Base-by-base conservation (phyloP, 2,113 vertebrate species). In the Tyrannus savana region DNA sequence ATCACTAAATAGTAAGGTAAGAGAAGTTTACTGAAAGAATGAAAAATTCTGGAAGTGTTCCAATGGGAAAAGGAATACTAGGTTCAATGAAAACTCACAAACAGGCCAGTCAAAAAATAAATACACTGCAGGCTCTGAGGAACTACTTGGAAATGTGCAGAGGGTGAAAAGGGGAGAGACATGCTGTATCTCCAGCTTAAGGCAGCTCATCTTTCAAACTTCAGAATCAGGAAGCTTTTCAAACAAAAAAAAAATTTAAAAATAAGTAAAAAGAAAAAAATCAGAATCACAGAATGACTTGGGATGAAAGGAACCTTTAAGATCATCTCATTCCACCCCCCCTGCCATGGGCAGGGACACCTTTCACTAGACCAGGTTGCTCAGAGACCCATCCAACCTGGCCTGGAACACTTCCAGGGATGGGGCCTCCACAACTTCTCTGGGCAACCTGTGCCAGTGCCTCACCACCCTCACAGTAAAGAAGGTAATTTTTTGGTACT, bases 171-270 rank as follows among this genome's bases (percentile, higher is more conserved):
- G 1, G 6, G 9, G 16, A 64, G 37, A 89, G 11, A 28, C 2
- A 33, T 8, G 12, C 10, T 21, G 2, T 14, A 67, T 15, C 31
- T 68, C 68, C 55, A n/a, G 23, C 16, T 11, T 56, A 60, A 60
- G 3, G 60, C 6, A 79, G n/a, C 10, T 58, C 7, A 19, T 52
- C 41, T 62, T 77, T 46, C 35, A 68, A 89, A 58, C 9, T 53
- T 39, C 18, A 67, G 9, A 52, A 81, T 53, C 12, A 15, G 11
- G 30, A 89, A 71, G 33, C 12, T 81, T 75, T 59, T 42, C 67
- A 46, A 2, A 2, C 4, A 31, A 8, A 13, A 1, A 23, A 31
- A 28, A 46, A 46, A 24, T 31, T 23, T 2, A n/a, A 50, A 50
- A 87, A 24, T 2, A 55, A 58, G 33, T 3, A 25, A 55, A 46